Base-by-base conservation (phyloP, 2,797 vertebrate species). In the Poecilia gillii region DNA sequence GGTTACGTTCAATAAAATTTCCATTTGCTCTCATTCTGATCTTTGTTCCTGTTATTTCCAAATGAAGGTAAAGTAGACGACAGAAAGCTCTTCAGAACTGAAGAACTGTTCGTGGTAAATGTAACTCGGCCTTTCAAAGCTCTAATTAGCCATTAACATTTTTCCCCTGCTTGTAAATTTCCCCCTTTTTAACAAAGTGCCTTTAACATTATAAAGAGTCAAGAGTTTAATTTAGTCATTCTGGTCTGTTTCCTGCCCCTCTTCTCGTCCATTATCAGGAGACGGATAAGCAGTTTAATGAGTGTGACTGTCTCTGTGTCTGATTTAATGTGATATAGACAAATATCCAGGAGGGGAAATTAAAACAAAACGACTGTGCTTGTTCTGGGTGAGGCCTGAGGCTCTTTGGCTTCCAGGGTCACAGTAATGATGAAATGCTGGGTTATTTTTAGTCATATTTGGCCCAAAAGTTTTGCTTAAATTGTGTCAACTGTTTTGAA, bases 191-290 rank as follows among this genome's bases (percentile, higher is more conserved):
- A 36, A 75, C 79, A 81, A 88, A 84, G 3, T 31, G 0, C 72
- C 8, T 25, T 23, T 6, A 73, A 66, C 68, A 73, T 66, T 78
- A n/a, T 1, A 2, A 78, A 81, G 0, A 23, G 74, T 33, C 5
- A 0, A 46, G 31, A 20, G 53, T 78, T 80, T 64, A 43, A 73
- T 47, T 9, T 62, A 8, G 3, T 14, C 12, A 0, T 47, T 6
- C 75, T 14, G 31, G 31, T 55, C 18, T 7, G 55, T 53, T 74
- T 25, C 46, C 33, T n/a, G 39, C 12, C 33, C 47, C 41, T 1
- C 76, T 82, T 78, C 51, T 75, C 11, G 64, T 77, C 86, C 87
- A 89, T 89, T 88, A 83, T 28, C 71, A 25, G 2, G 0, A 77
- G n/a, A 73, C 23, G 12, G 75, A 49, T 77, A 79, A 6, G 47